Evolutionary conservation across 2,888 invertebrate genomes (phyloP).

Genomic region (Alloplasta piceator): DNA sequence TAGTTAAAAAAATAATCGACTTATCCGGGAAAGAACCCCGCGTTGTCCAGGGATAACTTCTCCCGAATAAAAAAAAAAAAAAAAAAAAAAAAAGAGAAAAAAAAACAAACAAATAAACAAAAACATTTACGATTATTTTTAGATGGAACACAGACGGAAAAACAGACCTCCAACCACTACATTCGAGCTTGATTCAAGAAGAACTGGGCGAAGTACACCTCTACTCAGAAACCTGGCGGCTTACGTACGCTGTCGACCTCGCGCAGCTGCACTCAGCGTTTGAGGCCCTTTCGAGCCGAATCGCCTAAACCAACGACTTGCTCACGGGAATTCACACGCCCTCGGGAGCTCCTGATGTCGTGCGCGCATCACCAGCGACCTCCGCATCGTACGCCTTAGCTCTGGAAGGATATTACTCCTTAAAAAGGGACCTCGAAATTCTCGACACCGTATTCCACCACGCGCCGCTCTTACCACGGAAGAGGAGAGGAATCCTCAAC

Average conservation of each 20-base stretch:
- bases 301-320: neutral
- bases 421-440: slow-evolving; percentile 14
- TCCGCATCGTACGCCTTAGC: neutral
- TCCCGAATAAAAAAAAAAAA: too few relatives aligned
- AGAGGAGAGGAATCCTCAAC: slow-evolving; percentile 9
- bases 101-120: too few relatives aligned
- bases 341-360: neutral
- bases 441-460: neutral
- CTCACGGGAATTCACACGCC: neutral
- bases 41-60: neutral
- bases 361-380: neutral
- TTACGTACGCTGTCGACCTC: slow-evolving; percentile 10
- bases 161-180: slow-evolving; percentile 4
- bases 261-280: neutral
- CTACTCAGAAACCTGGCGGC: slow-evolving; percentile 23
- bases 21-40: slow-evolving; percentile 4
- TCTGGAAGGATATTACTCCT: neutral
- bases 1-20: slow-evolving; percentile 19
- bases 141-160: slow-evolving; percentile 9
- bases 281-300: neutral
- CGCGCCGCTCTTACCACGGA: neutral
- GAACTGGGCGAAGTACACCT: slow-evolving; percentile 23
- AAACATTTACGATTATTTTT: too few relatives aligned
- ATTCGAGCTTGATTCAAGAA: slow-evolving; percentile 12
- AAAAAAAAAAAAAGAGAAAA: too few relatives aligned